Conservation (phyloP, 1,140 invertebrate genomes). For the Dreissena rostriformis region DNA sequence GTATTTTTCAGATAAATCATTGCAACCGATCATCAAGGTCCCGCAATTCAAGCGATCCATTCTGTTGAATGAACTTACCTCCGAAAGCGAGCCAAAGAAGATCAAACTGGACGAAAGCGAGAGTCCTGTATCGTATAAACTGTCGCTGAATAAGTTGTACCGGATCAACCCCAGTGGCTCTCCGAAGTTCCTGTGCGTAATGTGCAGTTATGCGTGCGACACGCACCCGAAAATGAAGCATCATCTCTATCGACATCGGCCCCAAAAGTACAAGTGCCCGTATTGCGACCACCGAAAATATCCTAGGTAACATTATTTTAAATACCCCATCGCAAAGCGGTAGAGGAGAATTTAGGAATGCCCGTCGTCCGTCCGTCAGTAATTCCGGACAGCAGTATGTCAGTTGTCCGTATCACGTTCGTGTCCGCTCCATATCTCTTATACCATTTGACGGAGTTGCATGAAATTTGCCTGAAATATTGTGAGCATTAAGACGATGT, state of each 20-base stretch:
- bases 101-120: not conserved
- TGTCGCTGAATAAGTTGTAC: conserved; percentile 49
- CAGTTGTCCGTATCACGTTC: too few relatives aligned
- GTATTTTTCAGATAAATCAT: conserved; percentile 7
- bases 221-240: conserved; percentile 58
- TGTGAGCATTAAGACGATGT: too few relatives aligned
- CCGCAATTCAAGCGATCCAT: conserved; percentile 49
- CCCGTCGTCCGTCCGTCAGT: too few relatives aligned
- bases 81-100: conserved; percentile 1
- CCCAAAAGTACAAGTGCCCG: conserved; percentile 54
- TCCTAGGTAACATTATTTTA: conserved; percentile 32
- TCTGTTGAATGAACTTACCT: not conserved
- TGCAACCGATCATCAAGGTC: conserved; percentile 49
- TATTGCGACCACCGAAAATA: conserved; percentile 56
- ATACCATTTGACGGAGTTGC: too few relatives aligned
- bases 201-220: conserved; percentile 45
- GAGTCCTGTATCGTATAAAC: conserved; percentile 19
- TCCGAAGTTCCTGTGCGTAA: conserved; percentile 45
- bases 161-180: conserved; percentile 45
- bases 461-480: too few relatives aligned
- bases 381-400: too few relatives aligned
- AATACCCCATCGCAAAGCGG: too few relatives aligned
- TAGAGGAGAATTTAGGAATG: too few relatives aligned
- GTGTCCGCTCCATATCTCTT: too few relatives aligned
- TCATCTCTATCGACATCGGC: conserved; percentile 52